A percentile compares a stretch with the other conserved stretches of the same genome.
Evolutionary conservation across 1,140 invertebrate species (phyloP).

Genomic region (Aphidius gifuensis): DNA sequence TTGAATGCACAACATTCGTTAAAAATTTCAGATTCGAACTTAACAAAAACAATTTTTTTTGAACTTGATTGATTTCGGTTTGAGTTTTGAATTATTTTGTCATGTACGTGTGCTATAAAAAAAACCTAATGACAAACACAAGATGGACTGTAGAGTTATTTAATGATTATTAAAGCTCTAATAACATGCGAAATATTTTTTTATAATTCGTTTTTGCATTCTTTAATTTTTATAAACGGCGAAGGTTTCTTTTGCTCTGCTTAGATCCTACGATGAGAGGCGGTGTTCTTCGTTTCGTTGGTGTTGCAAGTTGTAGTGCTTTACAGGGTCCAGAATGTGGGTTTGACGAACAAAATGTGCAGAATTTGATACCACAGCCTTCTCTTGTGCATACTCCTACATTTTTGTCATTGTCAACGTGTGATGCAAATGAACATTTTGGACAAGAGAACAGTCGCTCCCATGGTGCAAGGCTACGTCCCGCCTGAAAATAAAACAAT

Average conservation of each 20-base stretch:
- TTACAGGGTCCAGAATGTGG: conserved; percentile 46
- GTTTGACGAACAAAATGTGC: conserved; percentile 45
- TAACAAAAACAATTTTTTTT: too few relatives aligned
- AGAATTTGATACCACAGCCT: conserved; percentile 48
- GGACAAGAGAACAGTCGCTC: conserved; percentile 47
- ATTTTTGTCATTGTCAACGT: conserved; percentile 45
- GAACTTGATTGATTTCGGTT: too few relatives aligned
- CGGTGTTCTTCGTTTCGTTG: conserved; percentile 46
- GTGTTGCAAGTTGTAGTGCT: conserved; percentile 47
- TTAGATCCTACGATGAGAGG: conserved; percentile 44
- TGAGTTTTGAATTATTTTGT: too few relatives aligned
- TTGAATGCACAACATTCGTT: too few relatives aligned
- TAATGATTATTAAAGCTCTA: too few relatives aligned
- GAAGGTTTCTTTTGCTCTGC: conserved; percentile 49
- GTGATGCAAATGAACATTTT: conserved; percentile 48
- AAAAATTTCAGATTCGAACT: too few relatives aligned
- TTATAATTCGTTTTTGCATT: too few relatives aligned
- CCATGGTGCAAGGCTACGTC: conserved; percentile 43
- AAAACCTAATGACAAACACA: too few relatives aligned
- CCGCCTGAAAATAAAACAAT: conserved; percentile 42
- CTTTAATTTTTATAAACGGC: conserved; percentile 37
- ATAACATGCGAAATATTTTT: too few relatives aligned
- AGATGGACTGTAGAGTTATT: too few relatives aligned
- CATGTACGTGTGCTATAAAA: too few relatives aligned
- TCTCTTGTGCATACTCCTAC: conserved; percentile 46